A percentile compares a stretch with the other conserved stretches of the same genome.
phyloP scores from a whole-genome alignment of 2,113 vertebrate genomes.

The Tamias sibiricus region DNA sequence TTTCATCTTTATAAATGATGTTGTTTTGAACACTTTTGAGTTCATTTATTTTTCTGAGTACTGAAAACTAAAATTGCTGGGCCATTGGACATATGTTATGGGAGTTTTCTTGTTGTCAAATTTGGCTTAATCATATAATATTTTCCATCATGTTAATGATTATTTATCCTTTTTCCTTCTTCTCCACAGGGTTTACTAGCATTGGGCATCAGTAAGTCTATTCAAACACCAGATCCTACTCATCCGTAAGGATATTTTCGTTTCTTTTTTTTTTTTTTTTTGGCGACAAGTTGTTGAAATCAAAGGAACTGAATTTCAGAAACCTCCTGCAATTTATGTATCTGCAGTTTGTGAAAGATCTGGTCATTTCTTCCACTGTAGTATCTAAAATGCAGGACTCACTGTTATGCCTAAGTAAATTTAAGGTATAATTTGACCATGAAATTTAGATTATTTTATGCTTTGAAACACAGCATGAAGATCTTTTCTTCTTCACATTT shows the following conservation, averaged over 20 bases:
- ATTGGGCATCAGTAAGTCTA: conserved; percentile 97
- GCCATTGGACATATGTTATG: background rate
- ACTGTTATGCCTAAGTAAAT: conserved; percentile 16
- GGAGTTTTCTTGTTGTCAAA: background rate
- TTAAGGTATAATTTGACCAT: conserved; percentile 62
- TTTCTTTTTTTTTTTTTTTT: conserved; percentile 26
- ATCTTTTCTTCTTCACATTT: conserved; percentile 16
- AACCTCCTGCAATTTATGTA: conserved; percentile 42
- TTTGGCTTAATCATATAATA: background rate
- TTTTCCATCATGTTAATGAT: conserved; percentile 28
- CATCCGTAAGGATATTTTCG: conserved; percentile 93
- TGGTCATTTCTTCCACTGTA: conserved; percentile 45
- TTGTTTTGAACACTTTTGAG: background rate
- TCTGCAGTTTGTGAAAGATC: conserved; percentile 39
- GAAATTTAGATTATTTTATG: conserved; percentile 58
- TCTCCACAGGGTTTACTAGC: conserved; percentile 92
- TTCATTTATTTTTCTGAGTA: conserved; percentile 46
- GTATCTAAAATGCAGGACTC: conserved; percentile 43
- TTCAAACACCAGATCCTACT: conserved; percentile 94
- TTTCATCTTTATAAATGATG: conserved; percentile 13
- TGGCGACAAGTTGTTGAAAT: background rate
- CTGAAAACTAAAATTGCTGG: background rate
- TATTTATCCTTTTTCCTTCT: conserved; percentile 39
- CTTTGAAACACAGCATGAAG: conserved; percentile 14
- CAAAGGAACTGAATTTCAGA: conserved; percentile 50